A percentile compares a stretch with the other conserved stretches of the same genome.
Evolutionary conservation across 1,140 invertebrate species (phyloP).

Genomic region (Aphelenchoides avenae): DNA sequence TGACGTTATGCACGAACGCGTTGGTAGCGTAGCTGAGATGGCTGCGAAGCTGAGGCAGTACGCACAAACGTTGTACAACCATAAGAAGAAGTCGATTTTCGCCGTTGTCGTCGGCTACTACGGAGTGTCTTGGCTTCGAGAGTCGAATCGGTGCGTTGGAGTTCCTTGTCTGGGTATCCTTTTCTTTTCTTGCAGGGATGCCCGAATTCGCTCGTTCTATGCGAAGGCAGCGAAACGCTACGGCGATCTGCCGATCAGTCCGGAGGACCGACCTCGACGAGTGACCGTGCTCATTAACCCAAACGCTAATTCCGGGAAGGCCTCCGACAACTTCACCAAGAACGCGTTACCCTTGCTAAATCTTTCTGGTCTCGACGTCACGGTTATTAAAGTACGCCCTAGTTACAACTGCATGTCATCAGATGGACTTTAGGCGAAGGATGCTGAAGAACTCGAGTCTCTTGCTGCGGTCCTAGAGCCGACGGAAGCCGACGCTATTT

Average conservation of each 20-base stretch:
- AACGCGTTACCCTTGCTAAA: constrained; percentile 35
- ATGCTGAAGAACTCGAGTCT: constrained; percentile 24
- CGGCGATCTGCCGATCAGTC: constrained; percentile 10
- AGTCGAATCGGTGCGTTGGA: constrained; percentile 13
- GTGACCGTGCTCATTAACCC: constrained; percentile 31
- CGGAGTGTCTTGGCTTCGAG: constrained; percentile 3
- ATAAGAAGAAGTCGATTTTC: constrained; percentile 42
- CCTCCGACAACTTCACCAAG: constrained; percentile 17
- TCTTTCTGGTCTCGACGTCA: constrained; percentile 33
- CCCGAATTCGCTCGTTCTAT: constrained; percentile 26
- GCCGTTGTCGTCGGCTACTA: constrained; percentile 9
- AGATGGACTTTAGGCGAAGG: constrained; percentile 21
- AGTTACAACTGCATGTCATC: too few relatives aligned
- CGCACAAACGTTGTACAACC: constrained; percentile 16
- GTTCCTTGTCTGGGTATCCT: neutral
- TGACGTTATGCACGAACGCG: too few relatives aligned
- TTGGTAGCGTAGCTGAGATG: too few relatives aligned
- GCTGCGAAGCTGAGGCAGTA: too few relatives aligned
- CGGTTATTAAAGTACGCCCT: constrained; percentile 25
- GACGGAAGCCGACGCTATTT: constrained; percentile 29
- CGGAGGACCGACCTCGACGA: constrained; percentile 14
- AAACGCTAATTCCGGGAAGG: constrained; percentile 23
- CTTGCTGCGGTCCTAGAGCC: constrained; percentile 15
- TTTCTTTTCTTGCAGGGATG: constrained; percentile 36
- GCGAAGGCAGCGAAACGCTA: constrained; percentile 23